Conservation (phyloP, 1,140 invertebrate genomes). For the Choristoneura fumiferana region DNA sequence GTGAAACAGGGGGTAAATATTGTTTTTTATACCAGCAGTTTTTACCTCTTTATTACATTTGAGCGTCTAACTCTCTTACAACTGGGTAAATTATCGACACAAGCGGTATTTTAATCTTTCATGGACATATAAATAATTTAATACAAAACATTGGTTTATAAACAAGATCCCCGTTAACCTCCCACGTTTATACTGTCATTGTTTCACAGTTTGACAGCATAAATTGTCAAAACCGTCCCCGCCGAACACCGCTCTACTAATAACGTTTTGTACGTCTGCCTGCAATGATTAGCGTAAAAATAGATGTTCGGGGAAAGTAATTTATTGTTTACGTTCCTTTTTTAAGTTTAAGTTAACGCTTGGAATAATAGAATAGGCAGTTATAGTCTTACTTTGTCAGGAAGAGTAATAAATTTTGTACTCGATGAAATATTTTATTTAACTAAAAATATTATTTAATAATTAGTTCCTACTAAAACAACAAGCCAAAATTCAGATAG, state of each 20-base stretch:
- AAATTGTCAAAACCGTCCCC: constrained; percentile 16
- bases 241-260: not conserved
- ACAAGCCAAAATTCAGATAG: too few relatives aligned
- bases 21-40: too few relatives aligned
- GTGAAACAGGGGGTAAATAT: too few relatives aligned
- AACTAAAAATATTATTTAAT: too few relatives aligned
- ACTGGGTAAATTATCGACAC: too few relatives aligned
- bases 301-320: not conserved
- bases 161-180: not conserved
- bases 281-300: constrained; percentile 13
- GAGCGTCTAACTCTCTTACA: too few relatives aligned
- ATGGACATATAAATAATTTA: too few relatives aligned
- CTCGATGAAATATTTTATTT: too few relatives aligned
- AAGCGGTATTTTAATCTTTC: too few relatives aligned
- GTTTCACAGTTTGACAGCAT: constrained; percentile 13
- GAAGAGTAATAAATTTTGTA: not conserved
- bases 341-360: constrained; percentile 2
- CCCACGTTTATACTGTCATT: constrained; percentile 3
- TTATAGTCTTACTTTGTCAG: not conserved
- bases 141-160: too few relatives aligned
- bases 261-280: constrained; percentile 16
- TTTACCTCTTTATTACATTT: too few relatives aligned
- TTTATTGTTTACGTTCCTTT: not conserved
- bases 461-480: too few relatives aligned
- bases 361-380: not conserved